Conservation (phyloP, 2,888 invertebrate species). For the Pyralis farinalis region DNA sequence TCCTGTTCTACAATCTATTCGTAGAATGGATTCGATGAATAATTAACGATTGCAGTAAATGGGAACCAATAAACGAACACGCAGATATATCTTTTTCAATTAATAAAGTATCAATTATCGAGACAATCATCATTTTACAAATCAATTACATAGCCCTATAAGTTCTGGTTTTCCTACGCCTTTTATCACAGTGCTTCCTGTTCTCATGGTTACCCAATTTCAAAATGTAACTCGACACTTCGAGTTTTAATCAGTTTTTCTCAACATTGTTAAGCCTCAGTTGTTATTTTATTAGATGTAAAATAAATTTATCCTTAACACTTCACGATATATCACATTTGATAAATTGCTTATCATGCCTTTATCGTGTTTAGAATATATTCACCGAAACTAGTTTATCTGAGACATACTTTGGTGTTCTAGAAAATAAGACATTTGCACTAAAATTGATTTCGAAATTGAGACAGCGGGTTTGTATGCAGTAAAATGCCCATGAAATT, state of each 20-base stretch:
- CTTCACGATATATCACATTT: constrained; percentile 15
- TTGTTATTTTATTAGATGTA: constrained; percentile 7
- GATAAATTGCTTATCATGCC: constrained; percentile 17
- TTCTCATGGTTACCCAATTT: constrained; percentile 2
- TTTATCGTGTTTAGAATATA: constrained; percentile 13
- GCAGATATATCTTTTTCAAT: too few species aligned
- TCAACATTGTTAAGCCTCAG: not conserved
- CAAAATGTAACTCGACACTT: constrained; percentile 7
- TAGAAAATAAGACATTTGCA: constrained; percentile 7
- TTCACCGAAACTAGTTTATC: constrained; percentile 10
- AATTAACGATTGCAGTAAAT: too few species aligned
- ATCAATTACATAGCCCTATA: too few species aligned
- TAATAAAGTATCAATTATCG: too few species aligned
- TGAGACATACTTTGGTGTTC: constrained; percentile 7
- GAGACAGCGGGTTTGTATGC: not conserved
- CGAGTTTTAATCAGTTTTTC: not conserved
- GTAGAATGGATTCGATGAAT: too few species aligned
- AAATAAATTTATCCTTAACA: constrained; percentile 6
- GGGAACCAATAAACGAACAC: too few species aligned
- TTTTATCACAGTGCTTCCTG: too few species aligned
- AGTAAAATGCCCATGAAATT: not conserved
- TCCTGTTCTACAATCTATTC: too few species aligned
- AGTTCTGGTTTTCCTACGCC: too few species aligned
- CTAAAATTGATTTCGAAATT: constrained; percentile 2
- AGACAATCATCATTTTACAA: too few species aligned